Percentiles rank a stretch among this genome's conserved stretches.
These are phyloP conservation scores for Alca torda DNA, from an alignment of 2,797 vertebrate genomes.

Conservation along the genomic window DNA sequence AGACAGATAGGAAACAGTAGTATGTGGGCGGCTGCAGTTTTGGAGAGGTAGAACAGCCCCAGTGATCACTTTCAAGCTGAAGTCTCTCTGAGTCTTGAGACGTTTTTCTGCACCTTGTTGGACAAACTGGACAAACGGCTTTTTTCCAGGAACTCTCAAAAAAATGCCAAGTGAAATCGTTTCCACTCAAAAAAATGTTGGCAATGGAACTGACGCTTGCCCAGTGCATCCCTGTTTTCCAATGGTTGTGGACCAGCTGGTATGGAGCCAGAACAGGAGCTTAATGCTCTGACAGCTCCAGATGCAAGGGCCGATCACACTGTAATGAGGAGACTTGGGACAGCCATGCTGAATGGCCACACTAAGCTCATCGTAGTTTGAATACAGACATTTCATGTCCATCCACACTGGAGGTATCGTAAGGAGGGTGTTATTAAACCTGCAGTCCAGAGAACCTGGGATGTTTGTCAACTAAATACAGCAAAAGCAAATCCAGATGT, in stretches of 20 bases:
- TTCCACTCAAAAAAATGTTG: neutral
- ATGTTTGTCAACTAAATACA: neutral
- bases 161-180: neutral
- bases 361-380: neutral
- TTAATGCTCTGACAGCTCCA: neutral
- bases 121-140: neutral
- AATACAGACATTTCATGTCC: neutral
- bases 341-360: neutral
- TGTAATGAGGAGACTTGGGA: neutral
- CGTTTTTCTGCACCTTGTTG: neutral
- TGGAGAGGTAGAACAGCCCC: neutral
- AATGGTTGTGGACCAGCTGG: neutral
- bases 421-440: neutral
- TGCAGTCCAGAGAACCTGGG: neutral
- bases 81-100: neutral
- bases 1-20: neutral
- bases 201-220: neutral
- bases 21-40: neutral
- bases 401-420: rapidly evolving
- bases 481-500: neutral
- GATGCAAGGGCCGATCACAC: neutral
- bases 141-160: neutral
- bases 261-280: neutral
- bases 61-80: neutral
- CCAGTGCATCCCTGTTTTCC: neutral